Percentiles rank a stretch among this genome's conserved stretches.
phyloP scores from a whole-genome alignment of 1,140 invertebrate genomes.

The Camponotus vicinus region DNA sequence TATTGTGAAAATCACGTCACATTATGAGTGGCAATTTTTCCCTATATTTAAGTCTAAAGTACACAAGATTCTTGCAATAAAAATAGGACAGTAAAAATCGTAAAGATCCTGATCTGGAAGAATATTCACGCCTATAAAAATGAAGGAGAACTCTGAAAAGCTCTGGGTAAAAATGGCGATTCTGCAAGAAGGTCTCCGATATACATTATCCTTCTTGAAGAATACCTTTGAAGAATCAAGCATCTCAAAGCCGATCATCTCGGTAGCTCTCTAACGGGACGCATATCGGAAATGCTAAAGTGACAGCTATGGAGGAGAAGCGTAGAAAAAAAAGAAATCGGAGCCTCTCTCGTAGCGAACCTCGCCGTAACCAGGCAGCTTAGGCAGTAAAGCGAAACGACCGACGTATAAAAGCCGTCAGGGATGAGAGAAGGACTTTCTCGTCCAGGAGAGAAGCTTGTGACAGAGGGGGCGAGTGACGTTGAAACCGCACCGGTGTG shows the following conservation, averaged over 20 bases:
- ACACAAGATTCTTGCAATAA: too few species aligned
- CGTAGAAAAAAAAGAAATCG: neutral
- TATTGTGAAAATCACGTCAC: too few species aligned
- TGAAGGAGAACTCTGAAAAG: neutral
- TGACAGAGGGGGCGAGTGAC: constrained; percentile 68
- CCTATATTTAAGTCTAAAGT: too few species aligned
- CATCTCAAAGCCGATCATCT: neutral
- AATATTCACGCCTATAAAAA: neutral
- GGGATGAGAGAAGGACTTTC: constrained; percentile 47
- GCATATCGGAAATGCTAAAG: neutral
- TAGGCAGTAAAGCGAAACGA: constrained; percentile 75
- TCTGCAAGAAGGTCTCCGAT: neutral
- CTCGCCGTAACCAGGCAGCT: constrained; percentile 45
- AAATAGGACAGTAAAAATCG: too few species aligned
- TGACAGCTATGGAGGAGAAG: neutral
- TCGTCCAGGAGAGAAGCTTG: constrained; percentile 51
- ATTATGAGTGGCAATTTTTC: too few species aligned
- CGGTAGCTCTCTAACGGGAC: neutral
- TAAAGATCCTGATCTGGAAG: neutral
- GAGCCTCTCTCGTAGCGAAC: neutral
- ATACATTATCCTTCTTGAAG: neutral
- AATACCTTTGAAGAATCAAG: neutral
- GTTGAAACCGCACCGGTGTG: constrained; percentile 75
- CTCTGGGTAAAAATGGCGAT: neutral
- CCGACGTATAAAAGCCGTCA: constrained; percentile 70